Evolutionary conservation across 1,140 invertebrate species (phyloP).

Genomic region (Chionoecetes opilio): DNA sequence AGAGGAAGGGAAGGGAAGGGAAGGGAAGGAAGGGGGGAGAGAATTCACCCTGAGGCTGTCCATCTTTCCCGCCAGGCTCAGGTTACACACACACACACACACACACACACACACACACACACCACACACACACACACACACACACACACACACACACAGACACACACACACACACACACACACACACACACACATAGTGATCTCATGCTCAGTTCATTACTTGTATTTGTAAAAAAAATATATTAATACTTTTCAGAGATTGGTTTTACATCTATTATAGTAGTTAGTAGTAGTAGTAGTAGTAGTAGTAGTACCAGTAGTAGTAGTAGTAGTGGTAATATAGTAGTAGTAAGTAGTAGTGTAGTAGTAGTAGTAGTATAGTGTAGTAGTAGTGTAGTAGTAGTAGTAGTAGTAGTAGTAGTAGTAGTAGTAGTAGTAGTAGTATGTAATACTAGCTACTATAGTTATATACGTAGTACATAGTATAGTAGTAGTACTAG

Average conservation of each 20-base stretch:
- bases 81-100: constrained; percentile 53
- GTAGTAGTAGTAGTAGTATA: constrained; percentile 24
- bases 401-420: constrained; percentile 21
- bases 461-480: too few relatives aligned
- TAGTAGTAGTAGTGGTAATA: not conserved
- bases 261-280: too few relatives aligned
- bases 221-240: too few relatives aligned
- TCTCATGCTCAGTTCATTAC: too few relatives aligned
- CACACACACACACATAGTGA: constrained; percentile 48
- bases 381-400: constrained; percentile 25
- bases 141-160: constrained; percentile 12
- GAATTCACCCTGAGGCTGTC: not conserved
- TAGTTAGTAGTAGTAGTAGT: not conserved
- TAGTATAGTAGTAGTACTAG: not conserved
- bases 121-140: constrained; percentile 35
- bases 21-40: not conserved
- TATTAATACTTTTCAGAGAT: too few relatives aligned
- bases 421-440: not conserved
- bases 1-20: not conserved
- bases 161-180: constrained; percentile 53
- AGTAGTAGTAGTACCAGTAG: not conserved
- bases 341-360: constrained; percentile 24
- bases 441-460: not conserved
- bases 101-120: constrained; percentile 55
- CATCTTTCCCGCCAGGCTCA: not conserved